phyloP scores from a whole-genome alignment of 2,888 invertebrate species.

The Mesorhabditis sp. region DNA sequence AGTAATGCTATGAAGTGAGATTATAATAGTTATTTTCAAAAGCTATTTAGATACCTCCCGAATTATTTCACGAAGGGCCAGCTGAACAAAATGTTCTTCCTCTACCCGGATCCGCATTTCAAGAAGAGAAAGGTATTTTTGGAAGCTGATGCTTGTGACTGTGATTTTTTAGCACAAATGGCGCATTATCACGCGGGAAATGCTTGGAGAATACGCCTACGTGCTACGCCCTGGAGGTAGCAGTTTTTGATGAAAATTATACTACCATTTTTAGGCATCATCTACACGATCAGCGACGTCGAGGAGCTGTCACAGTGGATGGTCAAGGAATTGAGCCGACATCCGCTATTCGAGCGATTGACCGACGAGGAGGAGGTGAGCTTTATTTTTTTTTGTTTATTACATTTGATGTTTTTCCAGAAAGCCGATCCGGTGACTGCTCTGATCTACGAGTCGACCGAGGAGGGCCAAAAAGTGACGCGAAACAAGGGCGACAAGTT shows the following conservation, averaged over 20 bases:
- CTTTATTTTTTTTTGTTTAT: not conserved
- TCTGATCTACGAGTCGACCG: slow-evolving; percentile 79
- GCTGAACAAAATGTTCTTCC: slow-evolving; percentile 77
- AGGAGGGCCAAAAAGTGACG: slow-evolving; percentile 92
- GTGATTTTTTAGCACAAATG: slow-evolving; percentile 74
- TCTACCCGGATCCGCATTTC: slow-evolving; percentile 99
- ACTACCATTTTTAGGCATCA: slow-evolving; percentile 70
- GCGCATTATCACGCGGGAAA: slow-evolving; percentile 88
- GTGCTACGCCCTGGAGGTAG: slow-evolving; percentile 72
- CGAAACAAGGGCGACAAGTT: slow-evolving; percentile 89
- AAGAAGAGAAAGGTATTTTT: slow-evolving; percentile 64
- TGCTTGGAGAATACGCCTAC: slow-evolving; percentile 95
- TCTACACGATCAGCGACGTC: slow-evolving; percentile 97
- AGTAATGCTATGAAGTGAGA: slow-evolving; percentile 16
- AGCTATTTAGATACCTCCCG: slow-evolving; percentile 86
- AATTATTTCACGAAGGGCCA: slow-evolving; percentile 93
- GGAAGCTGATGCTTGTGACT: not conserved
- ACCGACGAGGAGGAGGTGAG: slow-evolving; percentile 21
- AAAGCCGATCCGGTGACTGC: slow-evolving; percentile 75
- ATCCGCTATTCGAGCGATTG: slow-evolving; percentile 74
- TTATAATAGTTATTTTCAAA: not conserved
- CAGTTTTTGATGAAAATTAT: not conserved
- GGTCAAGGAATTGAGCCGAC: slow-evolving; percentile 81
- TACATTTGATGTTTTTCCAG: not conserved
- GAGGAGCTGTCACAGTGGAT: slow-evolving; percentile 96